phyloP scores from a whole-genome alignment of 2,797 vertebrate species.

The Sebastes trivittatus region DNA sequence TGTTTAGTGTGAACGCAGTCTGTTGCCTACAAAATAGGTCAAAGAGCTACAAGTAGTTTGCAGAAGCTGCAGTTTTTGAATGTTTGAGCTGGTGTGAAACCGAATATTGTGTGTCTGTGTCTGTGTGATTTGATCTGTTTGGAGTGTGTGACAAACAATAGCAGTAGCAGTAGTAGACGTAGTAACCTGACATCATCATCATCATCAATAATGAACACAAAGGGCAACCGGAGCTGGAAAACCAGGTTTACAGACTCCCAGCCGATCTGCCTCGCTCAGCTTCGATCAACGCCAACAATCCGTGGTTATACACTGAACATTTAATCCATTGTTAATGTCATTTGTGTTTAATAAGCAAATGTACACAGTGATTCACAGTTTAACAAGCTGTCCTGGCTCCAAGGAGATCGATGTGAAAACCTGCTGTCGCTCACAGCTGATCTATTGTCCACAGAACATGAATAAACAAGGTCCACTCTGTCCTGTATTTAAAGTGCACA shows the following conservation, averaged over 20 bases:
- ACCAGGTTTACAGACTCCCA: neutral
- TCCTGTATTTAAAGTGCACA: neutral
- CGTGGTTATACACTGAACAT: neutral
- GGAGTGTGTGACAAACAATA: neutral
- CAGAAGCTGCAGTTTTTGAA: too few species aligned
- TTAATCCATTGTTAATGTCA: neutral
- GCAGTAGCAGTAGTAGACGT: neutral
- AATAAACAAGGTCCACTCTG: constrained; percentile 12
- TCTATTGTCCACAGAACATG: neutral
- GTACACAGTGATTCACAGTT: neutral
- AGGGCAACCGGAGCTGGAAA: constrained; percentile 5
- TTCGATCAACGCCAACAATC: neutral
- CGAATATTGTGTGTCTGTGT: neutral
- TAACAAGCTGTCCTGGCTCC: neutral
- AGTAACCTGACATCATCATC: constrained; percentile 15
- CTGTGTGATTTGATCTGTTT: neutral
- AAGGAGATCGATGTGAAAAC: constrained; percentile 7
- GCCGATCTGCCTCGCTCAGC: neutral
- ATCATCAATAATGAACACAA: neutral
- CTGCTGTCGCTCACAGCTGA: constrained; percentile 28
- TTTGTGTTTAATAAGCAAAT: neutral
- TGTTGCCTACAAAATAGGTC: neutral
- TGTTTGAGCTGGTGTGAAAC: neutral
- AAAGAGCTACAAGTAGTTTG: neutral
- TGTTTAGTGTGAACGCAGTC: too few species aligned